Base-by-base conservation (phyloP, 2,888 invertebrate species). In the Belgica antarctica region DNA sequence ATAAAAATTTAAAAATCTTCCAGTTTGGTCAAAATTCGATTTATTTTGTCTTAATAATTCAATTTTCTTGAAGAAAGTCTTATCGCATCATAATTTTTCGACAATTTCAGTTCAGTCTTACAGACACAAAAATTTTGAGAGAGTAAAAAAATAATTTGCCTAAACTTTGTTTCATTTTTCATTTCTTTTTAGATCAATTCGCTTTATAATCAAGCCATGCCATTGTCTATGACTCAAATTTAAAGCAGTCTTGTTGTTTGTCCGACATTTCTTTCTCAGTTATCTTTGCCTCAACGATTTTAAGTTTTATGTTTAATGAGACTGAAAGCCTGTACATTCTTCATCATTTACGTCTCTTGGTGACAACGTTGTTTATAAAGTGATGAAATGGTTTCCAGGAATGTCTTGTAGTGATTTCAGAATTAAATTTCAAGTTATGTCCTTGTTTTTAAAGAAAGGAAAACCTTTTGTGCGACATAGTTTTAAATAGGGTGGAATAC, bases 141-240 rank as follows among this genome's bases (percentile, higher is more conserved):
- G 8, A 46, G 12, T 12, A 59, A 25, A 27, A 59, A 59, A 5
- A 59, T 22, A 59, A 59, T 27, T 59, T 59, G 24, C 59, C 25
- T 59, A 59, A 59, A 59, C 8, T 46, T 59, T 59, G 59, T 27
- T 24, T 59, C 19, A 12, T 19, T 59, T n/a, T n/a, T n/a, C n/a
- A n/a, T n/a, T n/a, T n/a, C n/a, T n/a, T n/a, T n/a, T n/a, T n/a
- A n/a, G n/a, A n/a, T n/a, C n/a, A n/a, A n/a, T n/a, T n/a, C n/a
- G n/a, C n/a, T n/a, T n/a, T n/a, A n/a, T n/a, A n/a, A n/a, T n/a
- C n/a, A n/a, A n/a, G n/a, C n/a, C n/a, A n/a, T n/a, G n/a, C n/a
- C n/a, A n/a, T n/a, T n/a, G n/a, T n/a, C n/a, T n/a, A n/a, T n/a
- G n/a, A n/a, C n/a, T n/a, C n/a, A n/a, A n/a, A n/a, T n/a, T n/a